A percentile compares a stretch with the other conserved stretches of the same genome.
Conservation (phyloP, 2,888 invertebrate species). For the Eurytoma adleriae region DNA sequence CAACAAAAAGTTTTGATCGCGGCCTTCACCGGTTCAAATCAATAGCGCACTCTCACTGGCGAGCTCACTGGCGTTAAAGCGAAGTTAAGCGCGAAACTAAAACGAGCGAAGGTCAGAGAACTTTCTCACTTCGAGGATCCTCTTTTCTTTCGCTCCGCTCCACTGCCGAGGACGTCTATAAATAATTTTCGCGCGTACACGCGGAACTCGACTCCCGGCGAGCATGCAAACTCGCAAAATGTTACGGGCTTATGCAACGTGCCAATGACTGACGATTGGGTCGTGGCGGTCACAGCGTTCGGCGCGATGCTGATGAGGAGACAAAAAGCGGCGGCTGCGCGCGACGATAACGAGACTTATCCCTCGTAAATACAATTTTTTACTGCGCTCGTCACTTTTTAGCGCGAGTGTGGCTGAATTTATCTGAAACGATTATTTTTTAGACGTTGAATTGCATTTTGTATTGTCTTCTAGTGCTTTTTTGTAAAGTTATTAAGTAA, state of each 20-base stretch:
- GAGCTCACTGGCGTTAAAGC: too few relatives aligned
- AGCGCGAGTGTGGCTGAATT: too few relatives aligned
- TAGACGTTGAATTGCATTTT: too few relatives aligned
- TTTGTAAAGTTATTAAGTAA: too few relatives aligned
- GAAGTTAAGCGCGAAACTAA: too few relatives aligned
- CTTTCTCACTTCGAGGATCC: not conserved
- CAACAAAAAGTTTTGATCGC: too few relatives aligned
- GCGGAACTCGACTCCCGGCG: not conserved
- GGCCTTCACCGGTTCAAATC: too few relatives aligned
- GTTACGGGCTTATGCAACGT: constrained; percentile 29
- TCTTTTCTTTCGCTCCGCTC: not conserved
- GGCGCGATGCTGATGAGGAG: not conserved
- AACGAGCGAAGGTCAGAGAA: too few relatives aligned
- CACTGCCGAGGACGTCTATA: not conserved
- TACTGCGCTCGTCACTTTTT: not conserved
- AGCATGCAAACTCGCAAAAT: constrained; percentile 10
- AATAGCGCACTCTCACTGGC: too few relatives aligned
- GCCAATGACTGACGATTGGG: constrained; percentile 18
- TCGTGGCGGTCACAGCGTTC: not conserved
- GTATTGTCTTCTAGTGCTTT: too few relatives aligned
- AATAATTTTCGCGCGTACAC: not conserved
- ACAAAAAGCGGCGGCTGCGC: not conserved
- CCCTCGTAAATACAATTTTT: not conserved
- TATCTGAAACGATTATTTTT: too few relatives aligned
- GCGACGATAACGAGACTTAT: not conserved